Base-by-base conservation (phyloP, 2,888 invertebrate species). In the Aphrophora alni region DNA sequence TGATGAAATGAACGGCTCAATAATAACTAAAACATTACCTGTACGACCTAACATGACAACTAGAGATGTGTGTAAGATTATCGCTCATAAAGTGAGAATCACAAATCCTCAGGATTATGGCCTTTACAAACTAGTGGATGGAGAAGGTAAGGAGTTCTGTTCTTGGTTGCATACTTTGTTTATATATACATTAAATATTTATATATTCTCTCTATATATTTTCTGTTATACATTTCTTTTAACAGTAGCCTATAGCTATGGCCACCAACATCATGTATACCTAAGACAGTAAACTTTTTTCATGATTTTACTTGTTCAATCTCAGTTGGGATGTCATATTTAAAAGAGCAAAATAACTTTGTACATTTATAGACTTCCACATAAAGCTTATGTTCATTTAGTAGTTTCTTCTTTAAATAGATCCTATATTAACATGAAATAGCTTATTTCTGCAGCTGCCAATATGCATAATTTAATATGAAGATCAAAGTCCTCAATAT, bases 91-190 rank as follows among this genome's bases (percentile, higher is more conserved):
- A 87, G 96, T 97, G 81, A 93, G 95, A 87, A 97, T 98, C 85
- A 98, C 98, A 81, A 98, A 98, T 89, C 97, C 98, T 24, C 97
- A 98, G 89, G 98, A 98, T 88, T 98, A 97, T 87, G 97, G 96
- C 79, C 92, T 98, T 79, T 98, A 96, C 87, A 94, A 96, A 84
- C 90, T 98, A 82, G 94, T 96, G 80, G 95, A 97, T 87, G 97
- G 97, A 85, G 95, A 97, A 91, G 96, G 96, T 96, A 88, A 87
- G n/a, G 87, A 83, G 81, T 38, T 75, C 17, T 44, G 51, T 24
- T 38, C 17, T 38, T 78, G 17, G 14, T 38, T n/a, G n/a, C n/a
- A n/a, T n/a, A n/a, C n/a, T n/a, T n/a, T n/a, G n/a, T n/a, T n/a
- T 68, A 3, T 77, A 38, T 38, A 38, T 24, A 24, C 14, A 17